Evolutionary conservation across 2,113 vertebrate species (phyloP), one percentile per base, ranked within the genome.

Genomic region (Heptranchias perlo): DNA sequence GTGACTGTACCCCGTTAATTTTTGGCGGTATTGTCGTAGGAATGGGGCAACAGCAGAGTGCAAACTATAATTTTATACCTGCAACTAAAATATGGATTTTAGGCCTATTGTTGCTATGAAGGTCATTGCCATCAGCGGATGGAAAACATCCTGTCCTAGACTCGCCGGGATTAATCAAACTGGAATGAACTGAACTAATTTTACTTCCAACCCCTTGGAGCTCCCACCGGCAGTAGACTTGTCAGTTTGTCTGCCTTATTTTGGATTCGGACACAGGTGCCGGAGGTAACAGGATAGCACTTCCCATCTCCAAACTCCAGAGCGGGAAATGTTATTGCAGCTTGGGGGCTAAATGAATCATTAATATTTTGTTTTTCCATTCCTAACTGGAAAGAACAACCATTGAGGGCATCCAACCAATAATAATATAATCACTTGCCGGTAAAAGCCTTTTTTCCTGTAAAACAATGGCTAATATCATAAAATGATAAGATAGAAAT

Each of bases 331-430:
- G 39, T 95, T 69, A 49, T 69, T 95, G 23, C 44, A 95, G 65
- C 65, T 16, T 65, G 31, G 94, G 64, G 4, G 39, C 44, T 6
- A 49, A 95, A 73, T 49, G 44, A 94, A 47, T 67, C 93, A 65
- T 67, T 47, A 28, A 28, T 47, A 14, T 62, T 69, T 95, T 95
- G 94, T 69, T 95, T 82, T 95, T 95, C 64, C 28, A 67, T 95
- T 95, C 64, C 47, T 23, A 95, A 69, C 65, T 49, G 65, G 65
- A 69, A 95, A 95, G 44, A 67, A 31, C 94, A 95, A 95, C 28
- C 11, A 31, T 52, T 52, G 94, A 69, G 94, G 5, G 64, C 44
- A 35, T 13, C 61, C 62, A 47, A 95, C 23, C 65, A 69, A 49
- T 52, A 69, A 91, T 91, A 58, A 84, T 84, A 47, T 84, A 58